A percentile compares a stretch with the other conserved stretches of the same genome.
phyloP scores from a whole-genome alignment of 2,113 vertebrate species.

The Rattus rattus region DNA sequence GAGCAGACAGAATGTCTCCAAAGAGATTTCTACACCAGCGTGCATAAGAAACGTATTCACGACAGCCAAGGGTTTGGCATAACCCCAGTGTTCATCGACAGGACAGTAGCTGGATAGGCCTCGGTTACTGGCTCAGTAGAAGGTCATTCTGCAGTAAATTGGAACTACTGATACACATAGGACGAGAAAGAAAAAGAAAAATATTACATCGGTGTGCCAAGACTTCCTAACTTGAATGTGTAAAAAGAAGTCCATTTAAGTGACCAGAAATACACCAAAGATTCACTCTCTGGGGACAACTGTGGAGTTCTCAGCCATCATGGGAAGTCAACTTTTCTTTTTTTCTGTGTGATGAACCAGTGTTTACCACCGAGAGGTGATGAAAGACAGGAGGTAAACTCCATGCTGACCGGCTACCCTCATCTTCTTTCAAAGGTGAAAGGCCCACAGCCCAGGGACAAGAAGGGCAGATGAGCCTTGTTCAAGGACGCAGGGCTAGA shows the following conservation, averaged over 20 bases:
- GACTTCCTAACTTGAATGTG: not conserved
- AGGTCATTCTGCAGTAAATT: fast-evolving
- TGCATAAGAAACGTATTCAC: not conserved
- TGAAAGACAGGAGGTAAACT: not conserved
- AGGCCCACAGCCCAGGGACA: not conserved
- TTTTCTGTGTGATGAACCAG: not conserved
- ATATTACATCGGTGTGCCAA: no score
- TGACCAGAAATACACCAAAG: not conserved
- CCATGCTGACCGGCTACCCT: fast-evolving
- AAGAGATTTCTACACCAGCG: not conserved
- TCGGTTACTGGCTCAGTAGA: no score
- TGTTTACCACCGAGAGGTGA: not conserved
- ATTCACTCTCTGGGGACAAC: not conserved
- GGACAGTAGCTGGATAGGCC: not conserved
- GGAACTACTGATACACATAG: fast-evolving
- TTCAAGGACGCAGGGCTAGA: fast-evolving
- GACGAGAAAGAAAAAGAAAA: not conserved
- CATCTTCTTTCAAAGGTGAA: not conserved
- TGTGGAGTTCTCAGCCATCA: not conserved
- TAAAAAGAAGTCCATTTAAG: not conserved
- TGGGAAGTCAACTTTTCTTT: not conserved
- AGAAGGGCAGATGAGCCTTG: not conserved
- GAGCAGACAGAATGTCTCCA: not conserved
- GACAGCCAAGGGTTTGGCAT: not conserved
- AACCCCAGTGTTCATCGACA: fast-evolving